A percentile compares a stretch with the other conserved stretches of the same genome.
These are phyloP conservation scores for Neosilurus hyrtlii DNA, from an alignment of 2,797 vertebrate genomes.

Conservation along the genomic window DNA sequence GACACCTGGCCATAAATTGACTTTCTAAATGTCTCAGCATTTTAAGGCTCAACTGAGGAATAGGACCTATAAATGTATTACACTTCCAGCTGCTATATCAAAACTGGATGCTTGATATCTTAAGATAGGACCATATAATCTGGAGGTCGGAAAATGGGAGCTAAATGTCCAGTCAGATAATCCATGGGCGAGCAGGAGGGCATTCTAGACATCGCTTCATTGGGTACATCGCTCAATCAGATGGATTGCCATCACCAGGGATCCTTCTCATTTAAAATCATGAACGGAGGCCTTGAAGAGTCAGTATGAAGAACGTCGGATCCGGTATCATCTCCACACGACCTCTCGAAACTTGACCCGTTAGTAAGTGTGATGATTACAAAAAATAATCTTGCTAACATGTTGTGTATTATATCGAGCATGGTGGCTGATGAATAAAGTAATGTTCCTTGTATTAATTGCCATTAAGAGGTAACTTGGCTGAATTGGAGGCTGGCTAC, in stretches of 20 bases:
- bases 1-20: conserved; percentile 31
- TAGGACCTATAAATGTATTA: conserved; percentile 13
- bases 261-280: conserved; percentile 37
- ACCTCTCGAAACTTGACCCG: conserved; percentile 2
- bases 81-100: conserved; percentile 9
- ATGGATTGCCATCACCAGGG: conserved; percentile 43
- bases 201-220: conserved; percentile 41
- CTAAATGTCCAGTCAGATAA: conserved; percentile 39
- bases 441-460: conserved; percentile 50
- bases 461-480: conserved; percentile 53
- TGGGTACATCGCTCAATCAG: conserved; percentile 41
- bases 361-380: conserved; percentile 46
- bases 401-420: conserved; percentile 41
- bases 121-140: neutral
- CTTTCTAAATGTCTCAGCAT: conserved; percentile 25
- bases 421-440: conserved; percentile 48
- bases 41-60: conserved; percentile 4
- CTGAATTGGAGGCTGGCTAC: conserved; percentile 54
- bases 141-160: conserved; percentile 37
- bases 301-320: conserved; percentile 20
- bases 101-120: conserved; percentile 1
- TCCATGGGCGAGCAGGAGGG: conserved; percentile 34
- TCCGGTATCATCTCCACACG: conserved; percentile 14
- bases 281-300: neutral
- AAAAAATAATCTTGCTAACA: conserved; percentile 21